Base-by-base conservation (phyloP, 2,797 vertebrate genomes). In the Halcyon badia region DNA sequence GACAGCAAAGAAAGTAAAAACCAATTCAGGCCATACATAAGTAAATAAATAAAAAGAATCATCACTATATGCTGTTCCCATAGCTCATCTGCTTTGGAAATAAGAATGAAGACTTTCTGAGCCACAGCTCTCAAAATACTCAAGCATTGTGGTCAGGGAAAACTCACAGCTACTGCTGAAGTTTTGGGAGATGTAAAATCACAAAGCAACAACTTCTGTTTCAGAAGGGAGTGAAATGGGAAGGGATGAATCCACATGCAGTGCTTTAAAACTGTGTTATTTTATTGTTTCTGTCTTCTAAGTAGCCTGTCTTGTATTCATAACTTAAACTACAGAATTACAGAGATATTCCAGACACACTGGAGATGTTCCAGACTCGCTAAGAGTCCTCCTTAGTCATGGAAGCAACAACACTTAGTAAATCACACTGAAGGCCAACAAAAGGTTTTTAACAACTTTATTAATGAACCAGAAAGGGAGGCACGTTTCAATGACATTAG, bases 381-480 rank as follows among this genome's bases (percentile, higher is more conserved):
- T 85, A 88, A 72, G 31, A 94, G 42, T 76, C 26, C 61, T 31
- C 70, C 54, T 90, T 76, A 91, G 66, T 73, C 70, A 84, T 48
- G 60, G 80, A 90, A 94, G 58, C 21, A 86, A 52, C n/a, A 76
- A 56, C 76, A 75, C 5, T 0, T 70, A 79, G 42, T 89, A 93
- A 83, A 87, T 94, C 62, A 66, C 41, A 77, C 8, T 70, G 85
- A 86, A 89, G 48, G 76, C 52, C 39, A 81, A 24, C 1, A 1
- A 83, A 91, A 94, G 12, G 14, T 79, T 91, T 94, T 92, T 88
- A 90, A 83, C 41, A 75, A n/a, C 37, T 94, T 86, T 81, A 35
- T 86, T 94, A 90, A 86, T 92, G 65, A 95, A 62, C 61, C 87
- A 41, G 41, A 81, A 83, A 95, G 57, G 44, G 88, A 92, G 79